A percentile compares a stretch with the other conserved stretches of the same genome.
Evolutionary conservation across 2,888 invertebrate genomes (phyloP).

Genomic region (Augochlorella aurata): DNA sequence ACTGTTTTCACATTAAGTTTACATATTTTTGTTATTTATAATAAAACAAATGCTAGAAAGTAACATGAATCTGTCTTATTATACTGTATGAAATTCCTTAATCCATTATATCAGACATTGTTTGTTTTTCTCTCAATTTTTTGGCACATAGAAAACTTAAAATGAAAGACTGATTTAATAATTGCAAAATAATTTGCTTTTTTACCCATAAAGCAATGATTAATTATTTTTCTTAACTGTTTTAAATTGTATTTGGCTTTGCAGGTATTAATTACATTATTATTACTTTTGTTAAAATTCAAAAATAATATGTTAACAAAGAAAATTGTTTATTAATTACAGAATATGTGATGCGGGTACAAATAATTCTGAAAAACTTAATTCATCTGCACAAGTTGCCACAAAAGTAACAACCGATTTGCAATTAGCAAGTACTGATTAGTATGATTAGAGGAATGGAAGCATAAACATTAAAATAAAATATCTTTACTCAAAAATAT

Average conservation of each 20-base stretch:
- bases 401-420: slow-evolving; percentile 50
- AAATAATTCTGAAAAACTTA: slow-evolving; percentile 33
- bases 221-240: slow-evolving; percentile 29
- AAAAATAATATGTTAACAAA: slow-evolving; percentile 1
- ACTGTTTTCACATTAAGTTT: slow-evolving; percentile 53
- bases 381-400: slow-evolving; percentile 40
- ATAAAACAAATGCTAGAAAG: slow-evolving; percentile 63
- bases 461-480: slow-evolving; percentile 22
- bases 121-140: slow-evolving; percentile 34
- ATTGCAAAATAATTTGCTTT: slow-evolving; percentile 54
- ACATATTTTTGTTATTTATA: slow-evolving; percentile 58
- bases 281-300: slow-evolving; percentile 13
- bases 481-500: slow-evolving; percentile 5
- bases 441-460: slow-evolving; percentile 41
- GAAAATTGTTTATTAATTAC: slow-evolving; percentile 52
- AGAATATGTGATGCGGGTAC: slow-evolving; percentile 52
- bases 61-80: slow-evolving; percentile 62
- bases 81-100: slow-evolving; percentile 53
- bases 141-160: slow-evolving; percentile 17
- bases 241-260: slow-evolving; percentile 36
- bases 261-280: slow-evolving; percentile 42
- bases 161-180: slow-evolving; percentile 34
- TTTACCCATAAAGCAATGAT: slow-evolving; percentile 41
- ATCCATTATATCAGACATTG: slow-evolving; percentile 43
- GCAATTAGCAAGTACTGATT: slow-evolving; percentile 45